These are phyloP conservation scores for Burhinus oedicnemus DNA, from an alignment of 2,113 vertebrate genomes.

Conservation along the genomic window DNA sequence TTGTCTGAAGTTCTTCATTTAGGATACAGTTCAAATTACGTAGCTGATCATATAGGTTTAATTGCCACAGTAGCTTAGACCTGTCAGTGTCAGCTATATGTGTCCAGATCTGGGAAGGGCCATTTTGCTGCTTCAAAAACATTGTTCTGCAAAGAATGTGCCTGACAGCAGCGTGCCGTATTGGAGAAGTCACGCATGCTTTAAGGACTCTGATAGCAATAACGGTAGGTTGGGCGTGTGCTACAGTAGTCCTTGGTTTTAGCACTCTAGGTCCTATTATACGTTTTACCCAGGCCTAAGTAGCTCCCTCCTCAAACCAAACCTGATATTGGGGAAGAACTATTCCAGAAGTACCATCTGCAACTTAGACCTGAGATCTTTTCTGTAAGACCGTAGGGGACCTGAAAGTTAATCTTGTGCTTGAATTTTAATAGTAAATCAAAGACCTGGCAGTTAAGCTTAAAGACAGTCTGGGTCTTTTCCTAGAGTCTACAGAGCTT, in stretches of 20 bases:
- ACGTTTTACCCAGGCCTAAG: not conserved
- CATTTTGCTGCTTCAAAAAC: not conserved
- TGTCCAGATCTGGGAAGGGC: not conserved
- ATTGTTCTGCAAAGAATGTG: not conserved
- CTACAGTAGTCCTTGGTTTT: not conserved
- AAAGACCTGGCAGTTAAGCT: not conserved
- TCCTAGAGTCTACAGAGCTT: not conserved
- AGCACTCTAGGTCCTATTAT: too few relatives aligned
- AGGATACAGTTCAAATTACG: not conserved
- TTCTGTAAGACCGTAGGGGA: not conserved
- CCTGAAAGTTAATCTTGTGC: not conserved
- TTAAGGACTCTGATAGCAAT: not conserved
- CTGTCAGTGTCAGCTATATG: rapidly evolving
- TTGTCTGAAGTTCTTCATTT: not conserved
- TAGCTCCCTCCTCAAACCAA: not conserved
- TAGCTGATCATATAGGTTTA: not conserved
- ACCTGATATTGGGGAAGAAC: not conserved
- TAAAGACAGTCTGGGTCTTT: not conserved
- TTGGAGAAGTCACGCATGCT: rapidly evolving
- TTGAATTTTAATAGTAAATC: not conserved
- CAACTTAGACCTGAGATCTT: not conserved
- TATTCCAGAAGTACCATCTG: not conserved
- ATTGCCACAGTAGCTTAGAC: not conserved
- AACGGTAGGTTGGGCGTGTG: rapidly evolving
- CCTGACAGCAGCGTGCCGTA: rapidly evolving